Base-by-base conservation (phyloP, 2,888 invertebrate genomes). In the Lumbricus terrestris region DNA sequence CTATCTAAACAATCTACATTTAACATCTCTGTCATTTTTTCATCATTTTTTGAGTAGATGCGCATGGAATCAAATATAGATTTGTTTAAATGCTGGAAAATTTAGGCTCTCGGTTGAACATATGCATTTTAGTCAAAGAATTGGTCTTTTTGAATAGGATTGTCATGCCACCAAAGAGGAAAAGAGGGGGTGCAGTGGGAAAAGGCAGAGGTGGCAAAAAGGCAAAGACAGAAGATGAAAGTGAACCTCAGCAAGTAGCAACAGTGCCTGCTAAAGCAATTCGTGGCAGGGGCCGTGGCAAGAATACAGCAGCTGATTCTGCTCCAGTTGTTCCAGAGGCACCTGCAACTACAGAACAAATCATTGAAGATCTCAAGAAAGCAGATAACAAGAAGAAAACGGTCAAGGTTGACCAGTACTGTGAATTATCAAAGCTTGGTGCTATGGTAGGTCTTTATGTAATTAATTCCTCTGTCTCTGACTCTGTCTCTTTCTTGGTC, bases 131-230 rank as follows among this genome's bases (percentile, higher is more conserved):
- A n/a, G n/a, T n/a, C n/a, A n/a, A n/a, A n/a, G 69, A n/a, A n/a
- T n/a, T n/a, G 69, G n/a, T n/a, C n/a, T n/a, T n/a, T 69, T 29
- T 69, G 69, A 69, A 69, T 3, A 16, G 69, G n/a, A 69, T 69
- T 69, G 85, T 35, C 37, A 85, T 85, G 85, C 85, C 85, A 85
- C 85, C 85, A 1, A 85, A 85, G 85, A 34, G 85, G 37, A 85
- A 85, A 37, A 29, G 85, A 35, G 85, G 85, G 8, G 85, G 85
- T 35, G 85, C 35, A 13, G 85, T 35, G 13, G 85, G 85, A 34
- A 85, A 8, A 85, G 85, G 85, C 85, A 85, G 85, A 85, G 85
- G 85, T 37, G 85, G 85, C 37, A 85, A 85, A 37, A 85, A 85
- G 85, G 85, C 85, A 35, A 85, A 85, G 85, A 37, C 85, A 85